These are phyloP conservation scores for Caiman crocodilus DNA, from an alignment of 2,797 vertebrate species.

Conservation along the genomic window DNA sequence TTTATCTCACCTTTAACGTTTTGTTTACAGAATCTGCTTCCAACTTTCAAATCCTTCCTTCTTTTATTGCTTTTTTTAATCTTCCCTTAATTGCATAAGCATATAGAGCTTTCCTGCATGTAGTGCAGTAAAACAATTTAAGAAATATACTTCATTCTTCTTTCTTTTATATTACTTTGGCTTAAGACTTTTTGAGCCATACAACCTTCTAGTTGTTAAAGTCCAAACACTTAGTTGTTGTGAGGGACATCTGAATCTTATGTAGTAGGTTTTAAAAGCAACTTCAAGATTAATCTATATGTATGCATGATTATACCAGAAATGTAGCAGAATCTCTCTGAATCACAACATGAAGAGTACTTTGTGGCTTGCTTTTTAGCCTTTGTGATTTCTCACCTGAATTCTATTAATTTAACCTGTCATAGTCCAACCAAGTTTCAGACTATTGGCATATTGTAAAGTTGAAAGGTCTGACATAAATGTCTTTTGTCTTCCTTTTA, in stretches of 20 bases:
- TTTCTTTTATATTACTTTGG: not conserved
- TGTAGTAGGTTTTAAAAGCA: not conserved
- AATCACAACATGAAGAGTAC: not conserved
- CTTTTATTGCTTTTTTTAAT: not conserved
- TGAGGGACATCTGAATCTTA: not conserved
- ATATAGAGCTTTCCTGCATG: not conserved
- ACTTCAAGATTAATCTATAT: not conserved
- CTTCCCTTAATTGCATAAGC: not conserved
- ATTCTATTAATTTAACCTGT: not conserved
- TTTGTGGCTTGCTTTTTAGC: not conserved
- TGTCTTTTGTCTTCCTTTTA: not conserved
- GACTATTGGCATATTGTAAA: not conserved
- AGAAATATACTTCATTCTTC: not conserved
- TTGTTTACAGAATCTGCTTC: not conserved
- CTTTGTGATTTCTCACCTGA: not conserved
- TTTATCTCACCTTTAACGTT: not conserved
- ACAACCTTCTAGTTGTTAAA: not conserved
- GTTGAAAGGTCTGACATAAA: not conserved
- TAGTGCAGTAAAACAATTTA: not conserved
- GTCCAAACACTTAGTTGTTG: not conserved
- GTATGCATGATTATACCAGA: not conserved
- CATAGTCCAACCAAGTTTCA: no score
- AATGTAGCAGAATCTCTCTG: not conserved
- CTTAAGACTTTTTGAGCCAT: not conserved
- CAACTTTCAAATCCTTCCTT: not conserved